Base-by-base conservation (phyloP, 2,797 vertebrate species). In the Gastrophryne carolinensis region DNA sequence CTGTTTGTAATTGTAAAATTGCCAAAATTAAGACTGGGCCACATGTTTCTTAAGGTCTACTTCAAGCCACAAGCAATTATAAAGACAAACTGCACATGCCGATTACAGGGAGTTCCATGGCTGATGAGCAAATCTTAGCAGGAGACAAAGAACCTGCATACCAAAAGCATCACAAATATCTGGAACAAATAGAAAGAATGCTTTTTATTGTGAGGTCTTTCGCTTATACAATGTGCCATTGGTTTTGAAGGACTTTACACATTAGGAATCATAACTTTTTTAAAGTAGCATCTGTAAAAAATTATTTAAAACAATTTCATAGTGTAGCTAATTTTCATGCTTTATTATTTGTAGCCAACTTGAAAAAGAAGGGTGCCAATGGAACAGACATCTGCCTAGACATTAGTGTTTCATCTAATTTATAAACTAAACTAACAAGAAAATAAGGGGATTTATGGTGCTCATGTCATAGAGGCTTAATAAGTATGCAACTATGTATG, bases 1-100 rank as follows among this genome's bases (percentile, higher is more conserved):
- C 73, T 75, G 73, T 75, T 75, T 75, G 64, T 65, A 75, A 75
- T 75, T 75, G 73, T 52, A n/a, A 29, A n/a, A 30, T n/a, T 68
- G 73, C 73, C 73, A 75, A 7, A 75, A 49, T 41, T 52, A 37
- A 60, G 47, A 23, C 70, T 19, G 32, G 41, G 54, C 73, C 73
- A 68, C 63, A 75, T 67, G 56, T 60, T 68, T 75, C 54, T 41
- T 34, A 39, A 75, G 54, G 62, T 27, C 32, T 58, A 39, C 60
- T 56, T 37, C 54, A 61, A 75, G 73, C 64, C 73, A 75, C 65
- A 75, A 68, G 15, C 56, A 68, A 75, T 75, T 75, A 75, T 68
- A 32, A 13, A 68, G 73, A 75, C 73, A 75, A 68, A 75, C 23
- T 52, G 73, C 73, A 75, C 73, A 75, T 75, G 73, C 37, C 32